Base-by-base conservation (phyloP, 1,140 invertebrate genomes). In the Phenacoccus solenopsis region DNA sequence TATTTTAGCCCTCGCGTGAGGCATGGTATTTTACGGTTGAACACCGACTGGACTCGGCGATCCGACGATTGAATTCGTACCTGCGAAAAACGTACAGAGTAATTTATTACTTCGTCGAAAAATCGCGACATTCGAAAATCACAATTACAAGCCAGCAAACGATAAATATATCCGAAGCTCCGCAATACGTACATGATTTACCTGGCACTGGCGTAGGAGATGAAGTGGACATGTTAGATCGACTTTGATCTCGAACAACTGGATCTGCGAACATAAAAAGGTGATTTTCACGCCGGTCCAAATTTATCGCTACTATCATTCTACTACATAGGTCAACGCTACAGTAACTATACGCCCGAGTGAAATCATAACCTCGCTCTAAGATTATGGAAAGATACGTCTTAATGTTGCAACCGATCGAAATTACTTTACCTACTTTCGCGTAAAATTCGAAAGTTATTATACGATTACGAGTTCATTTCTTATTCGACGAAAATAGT, bases 241-340 rank as follows among this genome's bases (percentile, higher is more conserved):
- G 59, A 64, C 1, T 16, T 64, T 64, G 59, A 68, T 35, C 59
- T 68, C 70, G 61, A 28, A 61, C 35, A 68, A 70, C 27, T 56
- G 67, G 64, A 38, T 38, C 67, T 22, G 28, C 24, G 28, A 10
- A 32, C n/a, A n/a, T n/a, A n/a, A n/a, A n/a, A n/a, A n/a, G n/a
- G n/a, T n/a, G n/a, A n/a, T n/a, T n/a, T n/a, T n/a, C n/a, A n/a
- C n/a, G n/a, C n/a, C n/a, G n/a, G n/a, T n/a, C n/a, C n/a, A n/a
- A n/a, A n/a, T n/a, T n/a, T n/a, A n/a, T n/a, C n/a, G n/a, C n/a
- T n/a, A n/a, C n/a, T n/a, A n/a, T n/a, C n/a, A n/a, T n/a, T n/a
- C n/a, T n/a, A n/a, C n/a, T n/a, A n/a, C n/a, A n/a, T n/a, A n/a
- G n/a, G n/a, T n/a, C n/a, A n/a, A n/a, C n/a, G n/a, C n/a, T n/a